These are phyloP conservation scores for Acleris cristana DNA, from an alignment of 2,888 invertebrate genomes.

Conservation along the genomic window DNA sequence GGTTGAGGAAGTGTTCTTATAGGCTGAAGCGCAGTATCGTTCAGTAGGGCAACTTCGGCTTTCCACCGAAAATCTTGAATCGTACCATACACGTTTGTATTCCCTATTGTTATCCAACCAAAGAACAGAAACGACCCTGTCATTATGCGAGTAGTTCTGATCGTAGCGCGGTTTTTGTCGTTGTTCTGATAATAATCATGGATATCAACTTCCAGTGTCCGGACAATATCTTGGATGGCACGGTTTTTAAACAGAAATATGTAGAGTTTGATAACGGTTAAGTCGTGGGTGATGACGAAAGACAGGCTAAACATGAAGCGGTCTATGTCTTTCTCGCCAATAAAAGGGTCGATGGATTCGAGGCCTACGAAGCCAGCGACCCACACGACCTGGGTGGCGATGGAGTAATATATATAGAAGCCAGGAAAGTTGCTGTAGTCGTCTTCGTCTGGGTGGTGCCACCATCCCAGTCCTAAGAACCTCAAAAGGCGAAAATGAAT, in stretches of 20 bases:
- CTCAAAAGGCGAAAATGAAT: constrained; percentile 68
- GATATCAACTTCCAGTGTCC: constrained; percentile 65
- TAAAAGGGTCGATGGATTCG: constrained; percentile 76
- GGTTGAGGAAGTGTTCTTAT: constrained; percentile 71
- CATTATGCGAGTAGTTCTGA: constrained; percentile 63
- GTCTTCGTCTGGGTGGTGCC: constrained; percentile 74
- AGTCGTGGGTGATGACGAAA: constrained; percentile 76
- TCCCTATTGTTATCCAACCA: constrained; percentile 75
- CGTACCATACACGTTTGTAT: constrained; percentile 69
- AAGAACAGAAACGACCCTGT: constrained; percentile 70
- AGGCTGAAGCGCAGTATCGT: constrained; percentile 55
- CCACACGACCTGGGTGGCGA: constrained; percentile 70
- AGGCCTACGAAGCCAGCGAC: constrained; percentile 75
- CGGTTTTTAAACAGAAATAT: constrained; percentile 73
- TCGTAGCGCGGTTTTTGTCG: constrained; percentile 56
- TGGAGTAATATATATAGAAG: constrained; percentile 69
- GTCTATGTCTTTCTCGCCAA: constrained; percentile 74
- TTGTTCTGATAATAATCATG: constrained; percentile 70
- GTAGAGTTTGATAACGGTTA: constrained; percentile 73
- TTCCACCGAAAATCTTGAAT: constrained; percentile 72
- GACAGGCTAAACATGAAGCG: constrained; percentile 78
- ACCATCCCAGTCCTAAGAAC: constrained; percentile 75
- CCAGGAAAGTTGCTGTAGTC: constrained; percentile 68
- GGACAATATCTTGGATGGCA: constrained; percentile 70
- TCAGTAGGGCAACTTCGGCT: constrained; percentile 55